Conservation (phyloP, 2,113 vertebrate species). For the Procavia capensis region DNA sequence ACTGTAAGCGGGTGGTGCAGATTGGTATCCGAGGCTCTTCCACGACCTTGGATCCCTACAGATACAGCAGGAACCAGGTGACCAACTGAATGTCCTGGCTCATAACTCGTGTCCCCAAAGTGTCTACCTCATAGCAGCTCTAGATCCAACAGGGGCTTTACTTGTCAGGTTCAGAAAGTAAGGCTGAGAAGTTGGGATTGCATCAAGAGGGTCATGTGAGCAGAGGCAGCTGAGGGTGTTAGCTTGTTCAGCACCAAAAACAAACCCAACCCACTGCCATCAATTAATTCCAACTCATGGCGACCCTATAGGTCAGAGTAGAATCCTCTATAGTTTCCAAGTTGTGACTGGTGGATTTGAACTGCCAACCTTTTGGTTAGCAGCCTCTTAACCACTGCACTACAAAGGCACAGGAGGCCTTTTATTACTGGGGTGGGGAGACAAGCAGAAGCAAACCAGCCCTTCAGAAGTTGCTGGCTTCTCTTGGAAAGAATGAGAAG, state of each 20-base stretch:
- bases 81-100: fast-evolving
- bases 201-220: neutral
- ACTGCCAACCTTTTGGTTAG: too few species aligned
- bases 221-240: neutral
- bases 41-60: conserved; percentile 87
- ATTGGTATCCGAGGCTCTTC: conserved; percentile 94
- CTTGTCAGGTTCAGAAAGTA: neutral
- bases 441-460: neutral
- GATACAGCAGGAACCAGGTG: conserved; percentile 93
- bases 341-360: too few species aligned
- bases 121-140: neutral
- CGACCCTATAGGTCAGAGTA: too few species aligned
- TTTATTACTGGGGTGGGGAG: neutral
- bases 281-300: too few species aligned
- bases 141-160: neutral
- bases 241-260: neutral
- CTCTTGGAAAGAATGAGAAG: neutral
- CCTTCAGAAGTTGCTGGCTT: neutral
- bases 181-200: neutral
- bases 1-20: conserved; percentile 93
- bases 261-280: too few species aligned
- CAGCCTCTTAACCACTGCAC: too few species aligned
- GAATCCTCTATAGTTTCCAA: too few species aligned
- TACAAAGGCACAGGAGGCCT: neutral
- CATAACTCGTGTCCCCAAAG: fast-evolving